Evolutionary conservation across 2,797 vertebrate genomes (phyloP), one percentile per base, ranked within the genome.

Genomic region (Jordanella pulchra): DNA sequence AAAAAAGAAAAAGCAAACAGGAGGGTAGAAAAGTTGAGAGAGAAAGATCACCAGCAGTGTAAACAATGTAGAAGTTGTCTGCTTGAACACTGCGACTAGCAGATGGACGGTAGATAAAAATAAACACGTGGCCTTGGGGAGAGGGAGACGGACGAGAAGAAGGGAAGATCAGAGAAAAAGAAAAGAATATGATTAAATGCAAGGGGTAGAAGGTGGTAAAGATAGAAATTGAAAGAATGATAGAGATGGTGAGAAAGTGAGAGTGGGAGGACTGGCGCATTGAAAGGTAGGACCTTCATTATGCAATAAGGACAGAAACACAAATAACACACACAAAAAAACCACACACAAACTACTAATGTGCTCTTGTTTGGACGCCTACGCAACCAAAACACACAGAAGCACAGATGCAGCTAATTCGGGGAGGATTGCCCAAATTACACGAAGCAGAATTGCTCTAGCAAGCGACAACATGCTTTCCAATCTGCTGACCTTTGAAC

Each of bases 31-130:
- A 74, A 82, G 73, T 69, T 76, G 63, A 72, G 65, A 69, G 76
- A 39, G 71, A 48, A 58, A 60, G 74, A 81, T 73, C 86, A 88
- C 87, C 84, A 75, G 76, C 71, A 69, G 86, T 70, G 81, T 76
- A 85, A 90, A 86, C 21, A 79, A 71, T 81, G 72, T 61, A 87
- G 53, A 77, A 75, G 85, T 83, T 80, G 21, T 78, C 65, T 63
- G 87, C 83, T 85, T 80, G 83, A 86, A 86, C 79, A 72, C 78
- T 93, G 94, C 95, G 0, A 93, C 95, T 78, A 96, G 94, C 65
- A 97, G 95, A 82, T 95, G 95, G 88, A 96, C 93, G 0, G 93
- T 91, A 91, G 94, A 96, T 67, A 94, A 95, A 90, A 97, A 96
- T 86, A 97, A 94, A 96, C 95, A 96, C 93, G 95, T 93, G 86